Evolutionary conservation across 2,888 invertebrate genomes (phyloP).

Genomic region (Lasioglossum lativentre): DNA sequence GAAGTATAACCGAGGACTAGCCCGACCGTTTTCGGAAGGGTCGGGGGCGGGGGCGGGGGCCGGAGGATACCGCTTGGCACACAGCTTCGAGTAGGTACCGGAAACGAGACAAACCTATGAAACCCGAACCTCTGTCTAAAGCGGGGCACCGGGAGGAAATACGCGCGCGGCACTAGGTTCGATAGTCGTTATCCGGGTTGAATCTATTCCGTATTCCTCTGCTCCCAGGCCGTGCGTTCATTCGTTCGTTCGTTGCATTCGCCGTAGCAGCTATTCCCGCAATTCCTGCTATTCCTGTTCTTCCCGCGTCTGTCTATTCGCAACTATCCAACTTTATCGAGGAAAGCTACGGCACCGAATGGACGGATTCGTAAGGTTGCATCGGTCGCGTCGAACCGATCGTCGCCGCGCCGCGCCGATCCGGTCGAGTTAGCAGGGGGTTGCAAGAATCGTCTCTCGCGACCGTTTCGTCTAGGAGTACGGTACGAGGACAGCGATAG

Average conservation of each 20-base stretch:
- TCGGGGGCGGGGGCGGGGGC: not conserved
- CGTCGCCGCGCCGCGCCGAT: not conserved
- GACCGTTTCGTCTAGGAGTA: not conserved
- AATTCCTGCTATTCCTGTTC: slow-evolving; percentile 28
- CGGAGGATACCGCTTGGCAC: not conserved
- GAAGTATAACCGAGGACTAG: slow-evolving; percentile 4
- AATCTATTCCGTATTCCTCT: slow-evolving; percentile 72
- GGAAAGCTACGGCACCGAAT: slow-evolving; percentile 80
- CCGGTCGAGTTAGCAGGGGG: not conserved
- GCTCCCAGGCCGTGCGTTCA: slow-evolving; percentile 32
- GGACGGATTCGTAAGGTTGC: slow-evolving; percentile 69
- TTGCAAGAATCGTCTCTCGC: not conserved
- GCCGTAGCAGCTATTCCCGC: slow-evolving; percentile 53
- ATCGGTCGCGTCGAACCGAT: not conserved
- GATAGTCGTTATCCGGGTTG: slow-evolving; percentile 79
- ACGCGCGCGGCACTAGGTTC: slow-evolving; percentile 73
- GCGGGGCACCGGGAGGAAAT: slow-evolving; percentile 74
- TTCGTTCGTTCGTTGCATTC: slow-evolving; percentile 22
- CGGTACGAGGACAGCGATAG: not conserved
- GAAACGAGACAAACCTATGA: slow-evolving; percentile 83
- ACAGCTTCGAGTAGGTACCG: slow-evolving; percentile 73
- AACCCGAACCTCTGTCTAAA: slow-evolving; percentile 69
- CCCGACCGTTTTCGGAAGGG: slow-evolving; percentile 1
- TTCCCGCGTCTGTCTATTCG: slow-evolving; percentile 57
- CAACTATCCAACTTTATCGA: slow-evolving; percentile 67